Conservation (phyloP, 2,113 vertebrate genomes). For the Psephotus haematonotus region DNA sequence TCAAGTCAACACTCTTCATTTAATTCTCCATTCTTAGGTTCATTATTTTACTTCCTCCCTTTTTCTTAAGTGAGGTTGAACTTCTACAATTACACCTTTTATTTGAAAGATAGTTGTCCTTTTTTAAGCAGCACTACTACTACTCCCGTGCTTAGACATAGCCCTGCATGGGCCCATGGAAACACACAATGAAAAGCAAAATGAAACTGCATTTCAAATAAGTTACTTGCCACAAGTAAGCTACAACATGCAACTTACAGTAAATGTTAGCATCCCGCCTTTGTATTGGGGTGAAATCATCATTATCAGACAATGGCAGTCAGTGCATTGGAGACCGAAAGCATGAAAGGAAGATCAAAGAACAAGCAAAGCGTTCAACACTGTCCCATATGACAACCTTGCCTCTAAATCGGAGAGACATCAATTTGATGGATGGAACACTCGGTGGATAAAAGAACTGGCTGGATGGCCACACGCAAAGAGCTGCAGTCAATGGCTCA, state of each 20-base stretch:
- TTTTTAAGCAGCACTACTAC: not conserved
- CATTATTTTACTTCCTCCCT: not conserved
- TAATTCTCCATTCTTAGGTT: not conserved
- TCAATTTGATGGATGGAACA: not conserved
- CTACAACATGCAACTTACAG: not conserved
- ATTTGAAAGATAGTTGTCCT: not conserved
- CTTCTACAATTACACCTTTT: not conserved
- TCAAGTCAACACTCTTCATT: not conserved
- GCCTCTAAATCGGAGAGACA: not conserved
- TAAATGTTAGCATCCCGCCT: not conserved
- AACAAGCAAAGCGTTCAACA: accelerated
- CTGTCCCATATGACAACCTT: not conserved
- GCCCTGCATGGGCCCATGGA: accelerated
- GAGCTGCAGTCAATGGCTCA: not conserved
- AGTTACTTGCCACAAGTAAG: not conserved
- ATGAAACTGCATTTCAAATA: not conserved
- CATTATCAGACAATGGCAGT: not conserved
- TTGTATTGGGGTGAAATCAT: not conserved
- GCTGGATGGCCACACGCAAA: not conserved
- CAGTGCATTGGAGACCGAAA: not conserved
- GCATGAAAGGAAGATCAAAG: not conserved
- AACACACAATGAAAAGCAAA: not conserved
- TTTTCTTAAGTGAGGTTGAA: not conserved
- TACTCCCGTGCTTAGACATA: not conserved
- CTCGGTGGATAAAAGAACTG: not conserved